These are phyloP conservation scores for Mugil cephalus DNA, from an alignment of 2,113 vertebrate species.

Conservation along the genomic window DNA sequence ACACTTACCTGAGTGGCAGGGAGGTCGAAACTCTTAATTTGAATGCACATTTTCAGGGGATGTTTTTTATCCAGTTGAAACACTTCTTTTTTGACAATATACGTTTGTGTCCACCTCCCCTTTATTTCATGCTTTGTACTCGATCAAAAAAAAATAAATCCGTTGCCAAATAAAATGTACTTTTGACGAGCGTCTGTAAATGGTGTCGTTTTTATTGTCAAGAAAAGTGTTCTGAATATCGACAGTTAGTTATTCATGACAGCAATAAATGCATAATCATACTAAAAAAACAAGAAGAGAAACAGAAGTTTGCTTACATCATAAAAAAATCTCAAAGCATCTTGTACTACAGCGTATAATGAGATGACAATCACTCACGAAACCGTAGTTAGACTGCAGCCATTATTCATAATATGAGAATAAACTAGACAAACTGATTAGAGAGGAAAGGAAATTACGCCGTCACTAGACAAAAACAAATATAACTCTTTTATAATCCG, in stretches of 20 bases:
- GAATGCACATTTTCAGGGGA: not conserved
- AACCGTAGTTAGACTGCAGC: slow-evolving; percentile 12
- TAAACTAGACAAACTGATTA: slow-evolving; percentile 1
- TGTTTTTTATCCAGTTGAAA: slow-evolving; percentile 3
- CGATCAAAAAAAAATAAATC: not conserved
- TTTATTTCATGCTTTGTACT: slow-evolving; percentile 8
- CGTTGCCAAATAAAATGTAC: slow-evolving; percentile 70
- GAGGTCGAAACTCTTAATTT: slow-evolving; percentile 27
- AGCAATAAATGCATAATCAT: slow-evolving; percentile 11
- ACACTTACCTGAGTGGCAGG: not conserved
- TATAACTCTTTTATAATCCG: not conserved
- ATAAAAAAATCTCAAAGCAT: slow-evolving; percentile 46
- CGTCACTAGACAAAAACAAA: not conserved
- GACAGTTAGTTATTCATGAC: slow-evolving; percentile 20
- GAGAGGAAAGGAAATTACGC: slow-evolving; percentile 2
- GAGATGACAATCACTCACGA: slow-evolving; percentile 1
- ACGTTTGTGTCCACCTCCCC: slow-evolving; percentile 1
- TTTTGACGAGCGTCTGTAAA: slow-evolving; percentile 36
- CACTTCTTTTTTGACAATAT: slow-evolving; percentile 4
- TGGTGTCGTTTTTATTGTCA: slow-evolving; percentile 53
- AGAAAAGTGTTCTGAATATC: slow-evolving; percentile 32
- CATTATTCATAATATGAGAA: slow-evolving; percentile 10
- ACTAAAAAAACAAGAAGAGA: too few relatives aligned
- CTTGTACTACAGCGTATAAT: slow-evolving; percentile 31
- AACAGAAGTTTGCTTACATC: slow-evolving; percentile 4